Evolutionary conservation across 2,888 invertebrate genomes (phyloP), one percentile per base, ranked within the genome.

Genomic region (Ichneumoninae sp.): DNA sequence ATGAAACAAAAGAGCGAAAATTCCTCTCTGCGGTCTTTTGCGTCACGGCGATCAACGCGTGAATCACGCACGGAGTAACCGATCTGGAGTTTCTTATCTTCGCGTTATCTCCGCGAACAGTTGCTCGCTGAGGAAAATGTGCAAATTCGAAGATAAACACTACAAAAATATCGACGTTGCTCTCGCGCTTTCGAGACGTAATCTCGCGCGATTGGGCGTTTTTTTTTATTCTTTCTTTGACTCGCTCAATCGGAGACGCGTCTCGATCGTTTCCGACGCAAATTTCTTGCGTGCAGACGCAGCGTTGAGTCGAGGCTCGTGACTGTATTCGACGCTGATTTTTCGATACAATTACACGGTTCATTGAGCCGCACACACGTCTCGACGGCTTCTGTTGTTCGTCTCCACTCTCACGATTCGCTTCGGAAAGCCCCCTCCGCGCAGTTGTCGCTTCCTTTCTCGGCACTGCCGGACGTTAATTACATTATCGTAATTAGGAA

Each of bases 401-500:
- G 47, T 8, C 36, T 40, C 26, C 65, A 47, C 8, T 47, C 77
- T 36, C 54, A 30, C 19, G 19, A 40, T 60, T 57, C n/a, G 71
- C 47, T 50, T 52, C 13, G 4, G 57, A 22, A 36, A 40, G 22
- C 40, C 44, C 44, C 19, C 26, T 66, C 40, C 50, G 62, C 44
- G 5, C 16, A 75, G 70, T 60, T 62, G 26, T 16, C 44, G 40
- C 70, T 81, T 83, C 72, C 78, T 82, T 87, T 86, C 80, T 75
- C 47, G 74, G 68, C 69, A 40, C 80, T 68, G 79, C 72, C 77
- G 84, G 66, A 83, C 78, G 88, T 86, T 89, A 89, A 88, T 89
- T 86, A 52, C 80, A 84, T 87, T 89, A 88, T 82, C 89, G 85
- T 84, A 76, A 85, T 88, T 87, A 87, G 83, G 54, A 83, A 83